Evolutionary conservation across 2,888 invertebrate species (phyloP).

Genomic region (Asteroscopus sphinx): DNA sequence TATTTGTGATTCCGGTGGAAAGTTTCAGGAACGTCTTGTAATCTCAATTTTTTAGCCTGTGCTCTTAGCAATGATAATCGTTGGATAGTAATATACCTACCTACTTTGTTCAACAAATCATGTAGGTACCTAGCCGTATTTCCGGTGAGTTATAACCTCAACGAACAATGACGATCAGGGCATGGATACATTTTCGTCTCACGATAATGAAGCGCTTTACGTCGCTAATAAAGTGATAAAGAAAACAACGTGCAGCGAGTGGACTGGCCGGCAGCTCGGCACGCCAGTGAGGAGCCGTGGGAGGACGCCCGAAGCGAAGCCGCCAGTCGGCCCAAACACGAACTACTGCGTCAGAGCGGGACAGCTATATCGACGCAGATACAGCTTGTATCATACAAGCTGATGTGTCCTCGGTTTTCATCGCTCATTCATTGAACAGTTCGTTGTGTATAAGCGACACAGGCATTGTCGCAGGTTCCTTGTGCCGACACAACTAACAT

Average conservation of each 20-base stretch:
- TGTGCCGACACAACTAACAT: slow-evolving; percentile 44
- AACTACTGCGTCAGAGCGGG: slow-evolving; percentile 63
- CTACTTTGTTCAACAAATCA: not conserved
- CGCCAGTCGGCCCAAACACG: slow-evolving; percentile 33
- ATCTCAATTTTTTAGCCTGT: too few species aligned
- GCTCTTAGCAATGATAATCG: not conserved
- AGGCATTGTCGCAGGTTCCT: slow-evolving; percentile 53
- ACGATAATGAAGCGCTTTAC: slow-evolving; percentile 5
- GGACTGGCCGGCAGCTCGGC: slow-evolving; percentile 24
- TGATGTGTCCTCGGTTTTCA: slow-evolving; percentile 52
- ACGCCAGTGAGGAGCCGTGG: slow-evolving; percentile 25
- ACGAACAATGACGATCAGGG: slow-evolving; percentile 1
- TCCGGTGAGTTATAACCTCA: not conserved
- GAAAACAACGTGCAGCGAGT: slow-evolving; percentile 23
- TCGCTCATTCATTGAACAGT: slow-evolving; percentile 67
- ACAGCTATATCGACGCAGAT: slow-evolving; percentile 63
- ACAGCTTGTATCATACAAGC: too few species aligned
- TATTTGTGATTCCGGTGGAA: slow-evolving; percentile 3
- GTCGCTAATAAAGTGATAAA: slow-evolving; percentile 18
- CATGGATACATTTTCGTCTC: slow-evolving; percentile 10
- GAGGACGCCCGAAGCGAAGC: slow-evolving; percentile 25
- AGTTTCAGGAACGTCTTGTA: slow-evolving; percentile 14
- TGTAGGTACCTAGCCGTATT: not conserved
- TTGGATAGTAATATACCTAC: not conserved
- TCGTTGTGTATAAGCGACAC: slow-evolving; percentile 54